A percentile compares a stretch with the other conserved stretches of the same genome.
Conservation (phyloP, 2,888 invertebrate species). For the Sclerodermus sp. region DNA sequence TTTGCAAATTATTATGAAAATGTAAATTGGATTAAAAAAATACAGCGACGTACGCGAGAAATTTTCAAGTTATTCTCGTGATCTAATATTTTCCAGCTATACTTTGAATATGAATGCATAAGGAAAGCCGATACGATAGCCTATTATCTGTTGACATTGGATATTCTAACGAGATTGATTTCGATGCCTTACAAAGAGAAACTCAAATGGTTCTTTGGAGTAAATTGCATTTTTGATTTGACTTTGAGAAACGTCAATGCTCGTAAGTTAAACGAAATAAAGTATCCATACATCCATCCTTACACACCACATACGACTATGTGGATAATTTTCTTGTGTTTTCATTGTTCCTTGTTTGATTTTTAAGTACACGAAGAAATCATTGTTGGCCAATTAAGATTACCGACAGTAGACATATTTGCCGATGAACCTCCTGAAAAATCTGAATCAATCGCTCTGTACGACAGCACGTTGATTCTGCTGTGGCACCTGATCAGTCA, state of each 20-base stretch:
- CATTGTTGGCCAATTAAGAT: slow-evolving; percentile 26
- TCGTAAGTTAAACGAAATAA: slow-evolving; percentile 22
- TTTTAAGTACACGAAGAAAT: slow-evolving; percentile 40
- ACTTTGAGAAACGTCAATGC: slow-evolving; percentile 31
- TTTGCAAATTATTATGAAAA: slow-evolving; percentile 16
- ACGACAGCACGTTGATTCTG: slow-evolving; percentile 41
- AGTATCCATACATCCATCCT: not conserved
- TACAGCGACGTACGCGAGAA: not conserved
- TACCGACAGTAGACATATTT: slow-evolving; percentile 20
- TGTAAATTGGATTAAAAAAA: slow-evolving; percentile 2
- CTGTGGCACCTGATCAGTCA: slow-evolving; percentile 35
- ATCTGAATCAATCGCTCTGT: slow-evolving; percentile 28
- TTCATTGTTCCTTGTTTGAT: too few relatives aligned
- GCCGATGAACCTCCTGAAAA: slow-evolving; percentile 22
- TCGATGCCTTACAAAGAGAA: slow-evolving; percentile 25
- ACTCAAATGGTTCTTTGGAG: slow-evolving; percentile 28
- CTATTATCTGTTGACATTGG: slow-evolving; percentile 41
- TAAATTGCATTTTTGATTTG: slow-evolving; percentile 32
- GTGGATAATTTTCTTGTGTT: too few relatives aligned
- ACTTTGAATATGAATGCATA: slow-evolving; percentile 32
- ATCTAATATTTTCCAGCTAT: slow-evolving; percentile 28
- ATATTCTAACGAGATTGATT: slow-evolving; percentile 37
- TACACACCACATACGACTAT: too few relatives aligned
- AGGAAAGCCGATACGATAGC: slow-evolving; percentile 25
- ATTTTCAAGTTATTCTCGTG: not conserved